Base-by-base conservation (phyloP, 2,113 vertebrate genomes). In the Phycodurus eques region DNA sequence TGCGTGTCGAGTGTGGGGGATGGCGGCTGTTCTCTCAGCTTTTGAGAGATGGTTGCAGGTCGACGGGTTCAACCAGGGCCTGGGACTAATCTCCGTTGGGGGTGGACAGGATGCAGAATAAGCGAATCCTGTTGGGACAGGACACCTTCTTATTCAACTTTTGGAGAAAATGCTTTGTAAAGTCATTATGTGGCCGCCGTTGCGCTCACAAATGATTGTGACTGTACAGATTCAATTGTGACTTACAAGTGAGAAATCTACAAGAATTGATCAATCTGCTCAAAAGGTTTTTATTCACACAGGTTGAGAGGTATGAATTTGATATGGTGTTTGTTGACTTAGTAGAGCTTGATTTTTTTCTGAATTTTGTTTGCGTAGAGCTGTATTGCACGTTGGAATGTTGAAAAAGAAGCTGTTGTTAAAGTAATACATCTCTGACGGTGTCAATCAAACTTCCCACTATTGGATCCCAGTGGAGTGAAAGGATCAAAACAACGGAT, bases 91-190 rank as follows among this genome's bases (percentile, higher is more conserved):
- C 84, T 89, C 67, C 64, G 67, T 83, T 83, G 89, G 83, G 85
- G 84, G 82, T 80, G 83, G 85, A 85, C 73, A 78, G 74, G 79
- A 81, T 78, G 72, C 67, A 74, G 83, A 69, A 88, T 74, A 73
- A 70, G 67, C 85, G 73, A 80, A 73, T 87, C 88, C 83, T 88
- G 82, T 88, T 70, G 81, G 81, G 85, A 67, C 83, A 87, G 80
- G 83, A 82, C 79, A 85, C 82, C 82, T 80, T 75, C 76, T 75
- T 69, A 19, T 78, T 76, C 62, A 67, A 79, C 83, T 83, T 83
- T 74, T 87, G 85, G 82, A 19, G 8, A 13, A 11, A 63, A 42
- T 35, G 27, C 20, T 10, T 35, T 33, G 59, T 33, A n/a, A 64
- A n/a, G 8, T 64, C 39, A 12, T 1, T 4, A 43, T 12, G 11